Percentiles rank a stretch among this genome's conserved stretches.
Evolutionary conservation across 2,888 invertebrate species (phyloP).

Genomic region (Eupithecia tripunctaria): DNA sequence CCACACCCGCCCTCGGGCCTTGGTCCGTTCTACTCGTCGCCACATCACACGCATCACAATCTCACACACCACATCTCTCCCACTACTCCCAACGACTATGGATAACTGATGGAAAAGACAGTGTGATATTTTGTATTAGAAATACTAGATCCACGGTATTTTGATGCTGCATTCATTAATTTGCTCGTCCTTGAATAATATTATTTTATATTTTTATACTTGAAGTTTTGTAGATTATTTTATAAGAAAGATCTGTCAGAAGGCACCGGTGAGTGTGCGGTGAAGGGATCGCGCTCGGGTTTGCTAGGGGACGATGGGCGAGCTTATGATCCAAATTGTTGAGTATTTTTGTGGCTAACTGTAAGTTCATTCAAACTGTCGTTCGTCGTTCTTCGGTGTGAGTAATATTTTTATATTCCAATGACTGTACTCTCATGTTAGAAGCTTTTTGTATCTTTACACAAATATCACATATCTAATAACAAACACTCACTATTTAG

Average conservation of each 20-base stretch:
- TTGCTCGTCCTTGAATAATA: slow-evolving; percentile 63
- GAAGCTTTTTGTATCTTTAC: slow-evolving; percentile 75
- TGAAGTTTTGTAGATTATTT: slow-evolving; percentile 78
- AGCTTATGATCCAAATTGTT: slow-evolving; percentile 59
- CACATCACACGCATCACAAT: slow-evolving; percentile 22
- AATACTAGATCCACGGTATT: slow-evolving; percentile 74
- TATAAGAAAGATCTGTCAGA: slow-evolving; percentile 66
- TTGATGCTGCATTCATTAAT: slow-evolving; percentile 67
- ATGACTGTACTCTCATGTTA: slow-evolving; percentile 61
- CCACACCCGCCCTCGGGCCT: slow-evolving; percentile 58
- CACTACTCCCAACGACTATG: slow-evolving; percentile 50
- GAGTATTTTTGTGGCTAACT: slow-evolving; percentile 66
- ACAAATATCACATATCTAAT: slow-evolving; percentile 82
- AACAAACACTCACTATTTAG: slow-evolving; percentile 73
- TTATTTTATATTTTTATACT: slow-evolving; percentile 81
- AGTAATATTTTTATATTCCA: slow-evolving; percentile 78
- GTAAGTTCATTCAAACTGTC: slow-evolving; percentile 58
- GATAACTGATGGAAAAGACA: slow-evolving; percentile 62
- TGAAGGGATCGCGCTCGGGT: slow-evolving; percentile 45
- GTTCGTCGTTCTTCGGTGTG: slow-evolving; percentile 61
- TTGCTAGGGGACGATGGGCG: slow-evolving; percentile 47
- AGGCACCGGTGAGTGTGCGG: slow-evolving; percentile 65
- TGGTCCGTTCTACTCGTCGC: slow-evolving; percentile 41
- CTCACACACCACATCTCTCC: slow-evolving; percentile 37
- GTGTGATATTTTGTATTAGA: slow-evolving; percentile 81